A percentile compares a stretch with the other conserved stretches of the same genome.
These are phyloP conservation scores for Stercorarius parasiticus DNA, from an alignment of 2,113 vertebrate genomes.

Conservation along the genomic window DNA sequence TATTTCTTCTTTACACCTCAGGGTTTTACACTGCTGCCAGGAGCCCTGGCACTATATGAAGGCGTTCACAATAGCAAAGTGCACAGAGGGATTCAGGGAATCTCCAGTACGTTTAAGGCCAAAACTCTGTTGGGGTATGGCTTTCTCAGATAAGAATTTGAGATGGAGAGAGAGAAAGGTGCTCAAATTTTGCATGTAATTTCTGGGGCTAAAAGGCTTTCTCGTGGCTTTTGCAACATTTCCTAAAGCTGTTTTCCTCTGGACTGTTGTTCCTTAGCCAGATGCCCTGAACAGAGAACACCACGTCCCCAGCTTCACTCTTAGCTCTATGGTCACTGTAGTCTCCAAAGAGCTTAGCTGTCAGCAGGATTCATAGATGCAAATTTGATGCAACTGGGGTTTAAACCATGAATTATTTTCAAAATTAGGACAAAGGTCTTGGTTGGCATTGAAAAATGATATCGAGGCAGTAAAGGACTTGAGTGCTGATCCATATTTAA, in stretches of 20 bases:
- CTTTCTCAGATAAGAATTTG: background rate
- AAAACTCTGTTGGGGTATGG: background rate
- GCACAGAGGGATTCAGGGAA: background rate
- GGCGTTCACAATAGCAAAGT: background rate
- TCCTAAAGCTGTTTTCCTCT: slow-evolving; percentile 6
- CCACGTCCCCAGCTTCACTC: background rate
- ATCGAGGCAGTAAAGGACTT: background rate
- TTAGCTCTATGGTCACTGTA: background rate
- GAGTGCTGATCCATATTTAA: background rate
- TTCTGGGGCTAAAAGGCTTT: background rate
- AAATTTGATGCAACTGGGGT: slow-evolving; percentile 1
- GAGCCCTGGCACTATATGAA: background rate
- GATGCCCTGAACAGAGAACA: background rate
- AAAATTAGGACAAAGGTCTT: slow-evolving; percentile 6
- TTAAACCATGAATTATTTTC: slow-evolving; percentile 26
- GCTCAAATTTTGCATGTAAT: background rate
- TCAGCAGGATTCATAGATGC: slow-evolving; percentile 15
- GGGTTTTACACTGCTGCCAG: background rate
- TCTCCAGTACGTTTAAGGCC: background rate
- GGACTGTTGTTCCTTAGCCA: background rate
- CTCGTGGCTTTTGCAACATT: background rate
- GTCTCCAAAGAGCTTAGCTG: slow-evolving; percentile 6
- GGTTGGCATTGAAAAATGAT: background rate
- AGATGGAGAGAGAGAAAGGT: background rate
- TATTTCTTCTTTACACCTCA: background rate